Percentiles rank a stretch among this genome's conserved stretches.
phyloP scores from a whole-genome alignment of 2,888 invertebrate genomes.

The Embidobia sp. region DNA sequence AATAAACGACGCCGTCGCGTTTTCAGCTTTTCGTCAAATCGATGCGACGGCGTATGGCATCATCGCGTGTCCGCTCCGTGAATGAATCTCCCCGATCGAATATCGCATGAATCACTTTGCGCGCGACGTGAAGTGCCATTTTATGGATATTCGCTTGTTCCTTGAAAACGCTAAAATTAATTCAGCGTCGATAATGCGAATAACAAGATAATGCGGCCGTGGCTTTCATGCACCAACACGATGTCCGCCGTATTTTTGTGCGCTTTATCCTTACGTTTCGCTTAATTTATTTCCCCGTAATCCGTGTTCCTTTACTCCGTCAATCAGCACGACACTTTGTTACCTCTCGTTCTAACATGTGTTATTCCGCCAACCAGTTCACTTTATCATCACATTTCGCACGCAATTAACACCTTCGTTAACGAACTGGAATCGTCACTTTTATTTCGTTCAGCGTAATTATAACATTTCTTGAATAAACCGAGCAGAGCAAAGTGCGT shows the following conservation, averaged over 20 bases:
- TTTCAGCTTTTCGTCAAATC: slow-evolving; percentile 48
- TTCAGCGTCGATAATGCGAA: slow-evolving; percentile 66
- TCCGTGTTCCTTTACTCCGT: slow-evolving; percentile 48
- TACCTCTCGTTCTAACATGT: slow-evolving; percentile 51
- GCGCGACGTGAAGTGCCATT: slow-evolving; percentile 65
- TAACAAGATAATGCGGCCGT: slow-evolving; percentile 63
- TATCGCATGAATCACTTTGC: slow-evolving; percentile 68
- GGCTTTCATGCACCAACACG: slow-evolving; percentile 63
- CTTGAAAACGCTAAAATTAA: slow-evolving; percentile 64
- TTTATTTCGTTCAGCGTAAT: too few relatives aligned
- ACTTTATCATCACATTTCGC: slow-evolving; percentile 44
- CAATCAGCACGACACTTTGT: slow-evolving; percentile 61
- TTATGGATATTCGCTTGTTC: slow-evolving; percentile 64
- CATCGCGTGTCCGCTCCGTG: slow-evolving; percentile 63
- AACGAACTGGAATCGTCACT: too few relatives aligned
- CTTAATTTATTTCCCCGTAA: slow-evolving; percentile 57
- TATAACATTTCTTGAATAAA: too few relatives aligned
- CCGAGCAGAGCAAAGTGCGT: too few relatives aligned
- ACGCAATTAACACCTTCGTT: slow-evolving; percentile 42
- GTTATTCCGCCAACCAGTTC: slow-evolving; percentile 29
- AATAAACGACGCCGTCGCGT: too few relatives aligned
- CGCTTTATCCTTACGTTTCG: slow-evolving; percentile 60
- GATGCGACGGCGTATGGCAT: slow-evolving; percentile 15
- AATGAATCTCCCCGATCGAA: slow-evolving; percentile 60
- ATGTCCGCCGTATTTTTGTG: slow-evolving; percentile 59